phyloP scores from a whole-genome alignment of 1,140 invertebrate species.

The Melanaphis sacchari region DNA sequence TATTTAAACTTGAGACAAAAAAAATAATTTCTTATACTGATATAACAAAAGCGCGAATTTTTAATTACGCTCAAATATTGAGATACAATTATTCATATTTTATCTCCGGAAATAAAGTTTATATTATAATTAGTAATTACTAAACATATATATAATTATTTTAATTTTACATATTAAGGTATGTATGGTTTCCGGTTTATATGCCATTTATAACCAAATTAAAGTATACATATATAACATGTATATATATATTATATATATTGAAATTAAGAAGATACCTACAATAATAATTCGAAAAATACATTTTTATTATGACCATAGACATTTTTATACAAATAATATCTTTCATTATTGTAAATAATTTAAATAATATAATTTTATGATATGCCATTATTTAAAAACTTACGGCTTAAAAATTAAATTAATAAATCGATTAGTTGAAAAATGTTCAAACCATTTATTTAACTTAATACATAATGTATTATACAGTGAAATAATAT shows the following conservation, averaged over 20 bases:
- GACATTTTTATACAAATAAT: not conserved
- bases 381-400: not conserved
- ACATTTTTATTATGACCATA: not conserved
- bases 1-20: not conserved
- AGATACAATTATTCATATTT: not conserved
- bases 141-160: slow-evolving; percentile 1
- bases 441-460: not conserved
- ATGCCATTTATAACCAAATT: not conserved
- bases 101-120: not conserved
- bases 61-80: not conserved
- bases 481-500: not conserved
- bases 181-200: not conserved
- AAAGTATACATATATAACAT: too few species aligned
- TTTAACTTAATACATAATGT: not conserved
- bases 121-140: not conserved
- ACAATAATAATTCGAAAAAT: not conserved
- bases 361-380: not conserved
- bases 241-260: too few species aligned
- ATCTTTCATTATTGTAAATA: not conserved
- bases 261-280: not conserved
- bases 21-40: not conserved
- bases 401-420: too few species aligned
- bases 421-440: not conserved
- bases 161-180: not conserved
- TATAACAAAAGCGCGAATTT: not conserved